A percentile compares a stretch with the other conserved stretches of the same genome.
phyloP scores from a whole-genome alignment of 1,140 invertebrate species.

The Calosoma granatense region DNA sequence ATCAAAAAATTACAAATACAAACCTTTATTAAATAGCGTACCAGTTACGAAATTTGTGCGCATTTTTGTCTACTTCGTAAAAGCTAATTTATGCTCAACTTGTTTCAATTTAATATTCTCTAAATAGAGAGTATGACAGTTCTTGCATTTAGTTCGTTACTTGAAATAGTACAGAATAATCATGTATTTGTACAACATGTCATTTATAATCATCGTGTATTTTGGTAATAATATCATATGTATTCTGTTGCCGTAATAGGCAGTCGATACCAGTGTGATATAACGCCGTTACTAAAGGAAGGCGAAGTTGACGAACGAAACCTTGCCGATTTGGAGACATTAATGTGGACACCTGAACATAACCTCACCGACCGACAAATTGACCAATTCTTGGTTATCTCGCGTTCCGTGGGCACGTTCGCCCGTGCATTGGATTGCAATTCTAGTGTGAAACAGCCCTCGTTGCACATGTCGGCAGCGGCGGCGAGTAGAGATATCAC shows the following conservation, averaged over 20 bases:
- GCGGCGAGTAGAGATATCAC: constrained; percentile 97
- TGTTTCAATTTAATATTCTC: too few relatives aligned
- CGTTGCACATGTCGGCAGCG: constrained; percentile 96
- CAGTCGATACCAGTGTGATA: constrained; percentile 91
- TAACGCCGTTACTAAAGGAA: constrained; percentile 61
- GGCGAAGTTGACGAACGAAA: constrained; percentile 67
- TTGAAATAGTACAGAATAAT: too few relatives aligned
- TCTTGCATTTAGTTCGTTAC: too few relatives aligned
- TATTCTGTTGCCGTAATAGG: constrained; percentile 87
- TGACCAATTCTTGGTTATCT: constrained; percentile 96
- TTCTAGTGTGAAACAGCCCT: constrained; percentile 95
- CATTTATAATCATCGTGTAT: too few relatives aligned
- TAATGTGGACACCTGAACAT: constrained; percentile 90
- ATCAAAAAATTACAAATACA: neutral
- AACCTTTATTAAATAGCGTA: neutral
- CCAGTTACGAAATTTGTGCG: too few relatives aligned
- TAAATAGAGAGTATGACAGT: too few relatives aligned
- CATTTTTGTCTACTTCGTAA: too few relatives aligned
- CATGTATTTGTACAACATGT: too few relatives aligned
- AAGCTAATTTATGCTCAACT: too few relatives aligned
- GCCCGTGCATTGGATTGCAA: constrained; percentile 96
- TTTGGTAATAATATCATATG: too few relatives aligned
- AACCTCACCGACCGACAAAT: constrained; percentile 89
- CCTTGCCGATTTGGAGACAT: constrained; percentile 73
- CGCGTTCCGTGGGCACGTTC: constrained; percentile 96